A percentile compares a stretch with the other conserved stretches of the same genome.
These are phyloP conservation scores for Papilio polyxenes DNA, from an alignment of 1,140 invertebrate genomes.

Conservation along the genomic window DNA sequence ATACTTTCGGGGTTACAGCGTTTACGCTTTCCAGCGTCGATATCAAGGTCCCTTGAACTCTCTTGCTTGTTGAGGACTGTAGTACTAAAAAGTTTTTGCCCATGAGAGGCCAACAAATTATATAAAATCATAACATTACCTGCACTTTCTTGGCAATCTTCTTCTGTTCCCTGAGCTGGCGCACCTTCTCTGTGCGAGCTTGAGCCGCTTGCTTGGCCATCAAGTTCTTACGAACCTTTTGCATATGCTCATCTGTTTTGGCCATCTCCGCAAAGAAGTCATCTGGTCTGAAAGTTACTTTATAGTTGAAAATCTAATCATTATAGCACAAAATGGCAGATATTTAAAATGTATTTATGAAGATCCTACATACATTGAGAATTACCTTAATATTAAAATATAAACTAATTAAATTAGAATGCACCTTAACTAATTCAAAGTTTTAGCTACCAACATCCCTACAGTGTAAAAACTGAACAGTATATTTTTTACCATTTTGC, in stretches of 20 bases:
- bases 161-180: constrained; percentile 92
- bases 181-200: constrained; percentile 93
- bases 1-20: too few relatives aligned
- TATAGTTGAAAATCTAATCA: too few relatives aligned
- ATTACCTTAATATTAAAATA: too few relatives aligned
- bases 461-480: too few relatives aligned
- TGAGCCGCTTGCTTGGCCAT: constrained; percentile 91
- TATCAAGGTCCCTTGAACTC: too few relatives aligned
- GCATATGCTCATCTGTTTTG: constrained; percentile 98
- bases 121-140: constrained; percentile 50
- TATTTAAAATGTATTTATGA: neutral
- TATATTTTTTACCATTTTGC: too few relatives aligned
- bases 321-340: too few relatives aligned
- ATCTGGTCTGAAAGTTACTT: constrained; percentile 84
- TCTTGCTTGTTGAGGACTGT: too few relatives aligned
- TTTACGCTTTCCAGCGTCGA: too few relatives aligned
- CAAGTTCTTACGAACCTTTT: constrained; percentile 93
- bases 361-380: constrained; percentile 4
- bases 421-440: too few relatives aligned
- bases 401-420: too few relatives aligned
- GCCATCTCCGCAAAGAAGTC: constrained; percentile 99
- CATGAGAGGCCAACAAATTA: neutral
- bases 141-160: constrained; percentile 95
- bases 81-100: neutral
- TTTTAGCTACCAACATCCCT: too few relatives aligned